Evolutionary conservation across 2,888 invertebrate genomes (phyloP), one percentile per base, ranked within the genome.

Genomic region (Eupithecia centaureata): DNA sequence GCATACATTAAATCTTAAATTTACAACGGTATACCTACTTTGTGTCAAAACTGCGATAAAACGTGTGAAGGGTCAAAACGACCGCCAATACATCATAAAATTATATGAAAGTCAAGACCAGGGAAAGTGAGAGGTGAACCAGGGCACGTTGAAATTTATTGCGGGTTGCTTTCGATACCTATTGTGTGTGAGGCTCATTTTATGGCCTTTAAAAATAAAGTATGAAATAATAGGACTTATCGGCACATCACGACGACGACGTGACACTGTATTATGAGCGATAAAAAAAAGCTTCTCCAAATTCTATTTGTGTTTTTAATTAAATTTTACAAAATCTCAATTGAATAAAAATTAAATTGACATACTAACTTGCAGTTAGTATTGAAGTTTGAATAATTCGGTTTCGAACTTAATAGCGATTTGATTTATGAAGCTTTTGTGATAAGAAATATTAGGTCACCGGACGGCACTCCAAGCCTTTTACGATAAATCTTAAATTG

Each of bases 71-170:
- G 92, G 92, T 92, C 92, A 92, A 84, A 89, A 86, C 85, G 88
- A 84, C 83, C 87, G 82, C 75, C 90, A 83, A 92, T 92, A 92
- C 87, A 93, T 93, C 92, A 92, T 91, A 90, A 92, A 92, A 91
- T 92, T 92, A 93, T 90, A 92, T 92, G 88, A 93, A 92, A 92
- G 92, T 92, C 93, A 91, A 92, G 90, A 87, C 88, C 88, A 88
- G 90, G 85, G 87, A 85, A 88, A 88, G 89, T 87, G 89, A 85
- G 87, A 90, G 90, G 90, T 89, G 91, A 90, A 86, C 86, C 84
- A 85, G 86, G 84, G 85, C 77, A 81, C 81, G 70, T 78, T 75
- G 69, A 81, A 87, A 92, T 92, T 92, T 93, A 93, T 92, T 84
- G 87, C 88, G 88, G 91, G 86, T 90, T 90, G 92, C 85, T 88